Conservation (phyloP, 2,113 vertebrate species). For the Neotragus moschatus region DNA sequence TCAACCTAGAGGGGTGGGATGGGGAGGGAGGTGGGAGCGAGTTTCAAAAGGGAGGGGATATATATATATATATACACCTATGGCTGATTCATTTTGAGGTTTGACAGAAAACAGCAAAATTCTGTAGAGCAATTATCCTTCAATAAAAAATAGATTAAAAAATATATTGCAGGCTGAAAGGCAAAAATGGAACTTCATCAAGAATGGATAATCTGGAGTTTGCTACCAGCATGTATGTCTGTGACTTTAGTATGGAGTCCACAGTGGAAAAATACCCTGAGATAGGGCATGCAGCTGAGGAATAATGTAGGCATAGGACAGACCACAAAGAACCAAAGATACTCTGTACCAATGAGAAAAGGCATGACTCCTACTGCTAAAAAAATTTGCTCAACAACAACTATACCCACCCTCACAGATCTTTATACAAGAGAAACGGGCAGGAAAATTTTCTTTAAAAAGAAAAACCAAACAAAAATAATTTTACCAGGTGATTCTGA, state of each 20-base stretch:
- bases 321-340: background rate
- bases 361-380: accelerated
- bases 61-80: background rate
- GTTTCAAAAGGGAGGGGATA: background rate
- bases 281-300: background rate
- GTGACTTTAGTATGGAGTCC: background rate
- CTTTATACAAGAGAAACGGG: background rate
- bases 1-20: background rate
- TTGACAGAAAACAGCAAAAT: background rate
- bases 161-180: background rate
- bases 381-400: background rate
- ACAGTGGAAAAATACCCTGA: background rate
- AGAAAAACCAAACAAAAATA: background rate
- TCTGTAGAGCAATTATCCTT: background rate
- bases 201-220: too few species aligned
- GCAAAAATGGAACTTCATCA: background rate
- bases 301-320: background rate
- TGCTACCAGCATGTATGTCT: background rate
- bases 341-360: background rate
- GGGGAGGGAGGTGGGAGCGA: background rate
- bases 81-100: background rate
- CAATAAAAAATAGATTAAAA: background rate
- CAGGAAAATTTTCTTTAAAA: background rate
- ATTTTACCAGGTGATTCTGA: background rate
- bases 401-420: background rate